Base-by-base conservation (phyloP, 2,797 vertebrate genomes). In the Odontamblyopus rebecca region DNA sequence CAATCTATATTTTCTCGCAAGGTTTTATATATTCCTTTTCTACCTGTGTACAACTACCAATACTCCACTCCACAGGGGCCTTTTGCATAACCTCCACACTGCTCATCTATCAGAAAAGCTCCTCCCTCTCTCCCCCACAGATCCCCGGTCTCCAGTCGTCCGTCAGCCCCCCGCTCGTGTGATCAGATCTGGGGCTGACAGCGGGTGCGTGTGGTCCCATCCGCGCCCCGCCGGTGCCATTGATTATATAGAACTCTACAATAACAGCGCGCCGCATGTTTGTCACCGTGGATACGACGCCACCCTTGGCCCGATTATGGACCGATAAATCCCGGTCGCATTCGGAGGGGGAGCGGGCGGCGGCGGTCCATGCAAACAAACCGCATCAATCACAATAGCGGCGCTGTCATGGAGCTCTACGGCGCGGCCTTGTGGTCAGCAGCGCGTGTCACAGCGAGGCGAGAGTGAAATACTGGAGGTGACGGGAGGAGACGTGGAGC, bases 201-300 rank as follows among this genome's bases (percentile, higher is more conserved):
- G 78, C 76, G 68, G 83, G 84, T 19, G 27, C 15, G 61, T 73
- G 72, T 70, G 79, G 82, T 38, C 85, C 86, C 7, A 1, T 0
- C 3, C 69, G 61, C 72, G 56, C 35, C 51, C 74, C 74, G 67
- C 78, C 65, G 65, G 62, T 85, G 68, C 82, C 79, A 90, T 86
- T 86, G 86, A 91, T 91, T 77, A 82, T 85, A 73, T 80, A 74
- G 26, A 30, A 75, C 74, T 73, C 70, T 78, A 81, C 61, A 81
- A 88, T 86, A 88, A 91, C 80, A 79, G 56, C 81, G 65, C 83
- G 66, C 69, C 81, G 78, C 75, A 56, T 61, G 73, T 80, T 78
- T 82, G 86, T 89, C 86, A 86, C 75, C 85, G 75, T 57, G 72
- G 82, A 86, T 30, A 82, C 82, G 85, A 85, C 73, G 61, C 79